Conservation (phyloP, 2,113 vertebrate genomes). For the Sander vitreus region DNA sequence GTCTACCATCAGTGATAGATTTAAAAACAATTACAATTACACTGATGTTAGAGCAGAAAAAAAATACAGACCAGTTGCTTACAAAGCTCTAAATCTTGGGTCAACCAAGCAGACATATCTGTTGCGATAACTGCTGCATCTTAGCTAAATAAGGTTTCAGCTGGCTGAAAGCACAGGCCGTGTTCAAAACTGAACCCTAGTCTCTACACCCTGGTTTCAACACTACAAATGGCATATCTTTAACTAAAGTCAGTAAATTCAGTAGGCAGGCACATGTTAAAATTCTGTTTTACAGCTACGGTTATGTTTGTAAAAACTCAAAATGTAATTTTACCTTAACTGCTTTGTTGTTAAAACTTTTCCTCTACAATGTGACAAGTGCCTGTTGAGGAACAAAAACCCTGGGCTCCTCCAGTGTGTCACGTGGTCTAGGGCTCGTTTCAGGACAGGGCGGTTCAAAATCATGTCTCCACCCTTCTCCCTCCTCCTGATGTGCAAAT, state of each 20-base stretch:
- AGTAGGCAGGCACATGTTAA: constrained; percentile 70
- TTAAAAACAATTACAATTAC: not conserved
- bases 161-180: constrained; percentile 58
- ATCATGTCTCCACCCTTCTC: constrained; percentile 86
- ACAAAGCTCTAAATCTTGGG: not conserved
- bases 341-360: constrained; percentile 29
- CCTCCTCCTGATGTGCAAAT: constrained; percentile 97
- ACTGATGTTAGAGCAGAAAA: not conserved
- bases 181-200: constrained; percentile 41
- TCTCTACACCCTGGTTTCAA: constrained; percentile 27
- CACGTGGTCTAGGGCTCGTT: constrained; percentile 51
- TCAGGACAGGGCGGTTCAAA: constrained; percentile 53
- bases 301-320: constrained; percentile 28
- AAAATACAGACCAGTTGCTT: not conserved
- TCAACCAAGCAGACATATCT: constrained; percentile 85
- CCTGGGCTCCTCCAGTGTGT: constrained; percentile 72
- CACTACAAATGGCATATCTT: constrained; percentile 26
- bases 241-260: constrained; percentile 58
- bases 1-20: not conserved
- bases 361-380: constrained; percentile 53
- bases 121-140: constrained; percentile 94
- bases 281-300: constrained; percentile 22
- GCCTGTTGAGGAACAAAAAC: constrained; percentile 59
- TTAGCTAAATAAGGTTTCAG: constrained; percentile 85
- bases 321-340: constrained; percentile 44